Base-by-base conservation (phyloP, 1,140 invertebrate species). In the Euglossa dilemma region DNA sequence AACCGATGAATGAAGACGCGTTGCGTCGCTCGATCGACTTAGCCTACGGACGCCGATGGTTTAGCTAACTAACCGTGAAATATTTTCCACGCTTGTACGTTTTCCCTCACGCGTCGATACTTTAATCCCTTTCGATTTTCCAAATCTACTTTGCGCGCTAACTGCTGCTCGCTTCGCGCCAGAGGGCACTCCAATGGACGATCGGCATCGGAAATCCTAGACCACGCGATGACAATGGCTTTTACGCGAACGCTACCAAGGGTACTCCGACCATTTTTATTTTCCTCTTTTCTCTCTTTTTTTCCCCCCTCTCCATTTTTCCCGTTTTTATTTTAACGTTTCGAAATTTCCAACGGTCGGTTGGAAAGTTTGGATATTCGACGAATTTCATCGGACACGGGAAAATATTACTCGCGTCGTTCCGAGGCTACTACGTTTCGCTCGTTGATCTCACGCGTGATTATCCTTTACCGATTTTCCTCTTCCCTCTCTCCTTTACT, bases 121-220 rank as follows among this genome's bases (percentile, higher is more conserved):
- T n/a, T 56, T 67, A 67, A 81, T 81, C 80, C 72, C 6, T 45
- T 75, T 76, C 80, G 72, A 76, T 67, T 82, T 82, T 82, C 11
- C 25, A 67, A 76, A 82, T 75, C 80, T 69, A 64, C 71, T 81
- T 81, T 81, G 16, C 63, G 5, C 25, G 1, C 14, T 4, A 47
- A 16, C 45, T 36, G 45, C 6, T 16, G 14, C 36, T 66, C 36
- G 64, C 20, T 66, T 66, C 64, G 64, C 64, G 23, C 6, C 11
- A 45, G 20, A 64, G 4, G 20, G 9, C 36, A 20, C 28, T 64
- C 9, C 0, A 63, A 16, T 63, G 25, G 25, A 63, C 61, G 61
- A 63, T 63, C 61, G 16, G 28, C 7, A 63, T 63, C 43, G n/a
- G 23, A n/a, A 45, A 43, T 64, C 63, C 25, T 63, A 63, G 25